Base-by-base conservation (phyloP, 1,140 invertebrate genomes). In the Drosophila novamexicana region DNA sequence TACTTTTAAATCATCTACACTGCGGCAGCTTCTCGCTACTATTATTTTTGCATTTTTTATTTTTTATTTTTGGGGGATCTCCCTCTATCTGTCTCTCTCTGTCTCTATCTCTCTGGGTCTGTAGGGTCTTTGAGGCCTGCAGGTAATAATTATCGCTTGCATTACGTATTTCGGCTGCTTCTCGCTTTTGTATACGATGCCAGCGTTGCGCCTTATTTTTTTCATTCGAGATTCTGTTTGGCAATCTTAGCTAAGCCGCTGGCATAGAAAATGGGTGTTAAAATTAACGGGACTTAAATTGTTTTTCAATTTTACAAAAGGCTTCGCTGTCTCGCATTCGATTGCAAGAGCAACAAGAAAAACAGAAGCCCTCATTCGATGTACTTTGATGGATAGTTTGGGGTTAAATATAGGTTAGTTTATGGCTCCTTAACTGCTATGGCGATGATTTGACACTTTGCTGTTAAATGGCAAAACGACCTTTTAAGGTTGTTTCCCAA, bases 121-220 rank as follows among this genome's bases (percentile, higher is more conserved):
- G 22, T 71, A 50, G 67, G 58, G 49, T 50, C 58, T 58, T 66
- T 50, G 79, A 37, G 64, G 74, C 73, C 72, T 67, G 73, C 84
- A 88, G 83, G 84, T 81, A 89, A 89, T 89, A 89, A 89, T 89
- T 89, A 89, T 89, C 84, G 84, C 84, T 84, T 89, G 84, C 77
- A 89, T 81, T 89, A 89, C 80, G 84, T 89, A 84, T 89, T 84
- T 81, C 74, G 61, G 80, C 61, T 79, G 77, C 77, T 88, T 83
- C 73, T 88, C 77, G 84, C 80, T 83, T 83, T 84, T 89, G 84
- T 89, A 80, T 86, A 83, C 77, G 74, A 47, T 65, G 70, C 16
- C 54, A 57, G 50, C 47, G 68, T 65, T 71, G 67, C 37, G 61
- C 68, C 59, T 66, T 49, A 7, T 36, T 47, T 59, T 45, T 53